A percentile compares a stretch with the other conserved stretches of the same genome.
These are phyloP conservation scores for Stichodactyla helianthus DNA, from an alignment of 64 coral and sea anemone genomes.

Conservation along the genomic window DNA sequence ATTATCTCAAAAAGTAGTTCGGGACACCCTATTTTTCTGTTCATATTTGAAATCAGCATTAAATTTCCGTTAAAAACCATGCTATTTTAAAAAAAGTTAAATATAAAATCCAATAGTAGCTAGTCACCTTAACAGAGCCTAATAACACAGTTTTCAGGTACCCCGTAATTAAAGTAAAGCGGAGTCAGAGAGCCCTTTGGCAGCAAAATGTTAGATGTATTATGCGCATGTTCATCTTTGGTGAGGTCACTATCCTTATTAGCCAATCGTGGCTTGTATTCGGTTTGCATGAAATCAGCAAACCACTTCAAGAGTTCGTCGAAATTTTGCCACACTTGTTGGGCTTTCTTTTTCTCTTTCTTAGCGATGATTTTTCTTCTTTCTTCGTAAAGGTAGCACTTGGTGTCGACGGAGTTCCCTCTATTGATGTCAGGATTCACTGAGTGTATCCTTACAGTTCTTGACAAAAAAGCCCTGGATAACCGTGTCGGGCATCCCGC, in stretches of 20 bases:
- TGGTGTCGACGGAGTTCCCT: not conserved
- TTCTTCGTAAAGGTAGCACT: not conserved
- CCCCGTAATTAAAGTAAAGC: constrained; percentile 41
- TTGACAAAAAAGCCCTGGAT: not conserved
- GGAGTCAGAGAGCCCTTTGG: constrained; percentile 21
- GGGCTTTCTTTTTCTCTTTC: not conserved
- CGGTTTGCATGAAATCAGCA: constrained; percentile 2
- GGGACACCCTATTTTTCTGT: no score
- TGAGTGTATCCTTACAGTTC: not conserved
- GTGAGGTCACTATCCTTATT: not conserved
- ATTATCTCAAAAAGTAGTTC: no score
- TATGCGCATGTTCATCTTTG: not conserved
- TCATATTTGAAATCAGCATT: no score
- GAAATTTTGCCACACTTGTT: constrained; percentile 38
- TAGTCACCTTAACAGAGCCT: constrained; percentile 7
- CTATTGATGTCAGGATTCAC: not conserved
- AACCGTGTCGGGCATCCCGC: not conserved
- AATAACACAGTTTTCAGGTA: constrained; percentile 26
- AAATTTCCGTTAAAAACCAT: no score
- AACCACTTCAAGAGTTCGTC: constrained; percentile 45
- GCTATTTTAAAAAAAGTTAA: no score
- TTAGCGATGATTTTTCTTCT: not conserved
- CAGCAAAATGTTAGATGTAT: not conserved
- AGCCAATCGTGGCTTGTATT: constrained; percentile 24
- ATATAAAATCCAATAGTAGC: no score